phyloP scores from a whole-genome alignment of 1,140 invertebrate genomes.

The Drosophila lini region DNA sequence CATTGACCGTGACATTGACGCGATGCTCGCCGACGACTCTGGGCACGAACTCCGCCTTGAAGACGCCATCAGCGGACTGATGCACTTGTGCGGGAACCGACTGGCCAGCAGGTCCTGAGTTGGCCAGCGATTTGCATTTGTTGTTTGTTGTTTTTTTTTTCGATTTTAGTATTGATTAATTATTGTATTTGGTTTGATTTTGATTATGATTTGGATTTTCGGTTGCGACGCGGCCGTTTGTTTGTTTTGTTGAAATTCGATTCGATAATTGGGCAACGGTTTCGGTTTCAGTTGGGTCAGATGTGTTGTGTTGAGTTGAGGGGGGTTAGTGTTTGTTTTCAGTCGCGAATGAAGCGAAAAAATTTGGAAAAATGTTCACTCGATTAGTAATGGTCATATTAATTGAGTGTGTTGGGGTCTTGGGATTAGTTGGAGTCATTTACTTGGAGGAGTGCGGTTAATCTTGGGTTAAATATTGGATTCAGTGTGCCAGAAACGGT shows the following conservation, averaged over 20 bases:
- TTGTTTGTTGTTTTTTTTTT: slow-evolving; percentile 32
- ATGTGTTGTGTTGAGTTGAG: slow-evolving; percentile 25
- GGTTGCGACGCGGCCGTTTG: slow-evolving; percentile 58
- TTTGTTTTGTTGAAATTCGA: slow-evolving; percentile 68
- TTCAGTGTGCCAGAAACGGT: slow-evolving; percentile 49
- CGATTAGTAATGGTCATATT: slow-evolving; percentile 63
- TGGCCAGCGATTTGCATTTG: slow-evolving; percentile 31
- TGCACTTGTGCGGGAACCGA: slow-evolving; percentile 94
- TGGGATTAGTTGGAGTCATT: slow-evolving; percentile 39
- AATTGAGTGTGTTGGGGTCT: slow-evolving; percentile 21
- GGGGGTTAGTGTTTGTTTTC: slow-evolving; percentile 60
- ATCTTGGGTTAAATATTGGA: slow-evolving; percentile 37
- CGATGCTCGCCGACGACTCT: slow-evolving; percentile 95
- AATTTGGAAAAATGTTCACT: slow-evolving; percentile 76
- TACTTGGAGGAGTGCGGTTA: slow-evolving; percentile 50
- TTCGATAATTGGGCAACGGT: slow-evolving; percentile 54
- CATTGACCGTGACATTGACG: slow-evolving; percentile 92
- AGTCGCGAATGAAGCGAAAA: slow-evolving; percentile 54
- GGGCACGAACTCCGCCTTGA: slow-evolving; percentile 94
- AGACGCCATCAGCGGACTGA: slow-evolving; percentile 90
- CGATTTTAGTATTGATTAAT: slow-evolving; percentile 59
- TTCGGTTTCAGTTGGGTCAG: slow-evolving; percentile 27
- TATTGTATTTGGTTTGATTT: slow-evolving; percentile 48
- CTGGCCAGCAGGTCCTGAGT: slow-evolving; percentile 91
- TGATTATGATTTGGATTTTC: slow-evolving; percentile 47